These are phyloP conservation scores for Pecten maximus DNA, from an alignment of 2,888 invertebrate genomes.

Conservation along the genomic window DNA sequence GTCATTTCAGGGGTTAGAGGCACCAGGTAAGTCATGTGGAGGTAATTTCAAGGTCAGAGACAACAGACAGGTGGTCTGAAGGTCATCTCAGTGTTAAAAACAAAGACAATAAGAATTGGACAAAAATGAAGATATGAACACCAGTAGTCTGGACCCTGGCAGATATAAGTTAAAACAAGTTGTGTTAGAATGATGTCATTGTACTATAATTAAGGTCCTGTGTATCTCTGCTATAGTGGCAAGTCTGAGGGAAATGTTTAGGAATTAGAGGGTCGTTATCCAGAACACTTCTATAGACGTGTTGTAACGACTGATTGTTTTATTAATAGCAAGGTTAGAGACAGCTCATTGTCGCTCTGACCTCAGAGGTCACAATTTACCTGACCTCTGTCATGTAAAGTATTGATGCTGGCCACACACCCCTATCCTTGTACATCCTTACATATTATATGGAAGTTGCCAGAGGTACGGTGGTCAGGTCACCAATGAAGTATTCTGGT, in stretches of 20 bases:
- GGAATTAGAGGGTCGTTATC: neutral
- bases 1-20: neutral
- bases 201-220: too few species aligned
- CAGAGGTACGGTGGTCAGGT: neutral
- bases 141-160: too few species aligned
- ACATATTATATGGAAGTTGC: neutral
- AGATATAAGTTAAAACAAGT: neutral
- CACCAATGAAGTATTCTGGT: neutral
- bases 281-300: neutral
- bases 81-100: neutral
- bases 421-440: neutral
- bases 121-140: neutral
- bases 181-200: neutral
- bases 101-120: neutral
- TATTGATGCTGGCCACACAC: neutral
- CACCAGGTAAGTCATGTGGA: neutral
- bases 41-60: neutral
- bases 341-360: slow-evolving; percentile 10
- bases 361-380: neutral
- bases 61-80: neutral
- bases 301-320: neutral
- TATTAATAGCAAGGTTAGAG: neutral
- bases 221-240: neutral
- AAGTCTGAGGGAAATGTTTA: neutral
- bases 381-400: neutral